A percentile compares a stretch with the other conserved stretches of the same genome.
These are phyloP conservation scores for Empis livida DNA, from an alignment of 2,888 invertebrate genomes.

Conservation along the genomic window DNA sequence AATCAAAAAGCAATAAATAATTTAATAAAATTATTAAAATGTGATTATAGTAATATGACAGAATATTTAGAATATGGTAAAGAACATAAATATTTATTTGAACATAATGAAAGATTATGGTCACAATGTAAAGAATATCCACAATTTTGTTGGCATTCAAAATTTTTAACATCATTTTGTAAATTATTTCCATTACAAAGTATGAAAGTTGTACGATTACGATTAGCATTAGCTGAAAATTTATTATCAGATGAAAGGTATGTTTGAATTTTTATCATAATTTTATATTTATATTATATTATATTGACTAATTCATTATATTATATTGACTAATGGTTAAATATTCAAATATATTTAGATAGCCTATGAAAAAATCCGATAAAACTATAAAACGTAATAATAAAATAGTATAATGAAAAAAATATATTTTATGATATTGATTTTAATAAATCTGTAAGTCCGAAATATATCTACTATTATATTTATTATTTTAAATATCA, in stretches of 20 bases:
- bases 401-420: too few relatives aligned
- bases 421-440: too few relatives aligned
- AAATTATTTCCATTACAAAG: slow-evolving; percentile 76
- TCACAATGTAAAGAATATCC: slow-evolving; percentile 57
- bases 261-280: slow-evolving; percentile 30
- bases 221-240: slow-evolving; percentile 56
- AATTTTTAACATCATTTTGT: slow-evolving; percentile 67
- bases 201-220: slow-evolving; percentile 72
- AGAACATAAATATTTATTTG: slow-evolving; percentile 65
- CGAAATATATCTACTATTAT: too few relatives aligned
- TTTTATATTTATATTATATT: neutral
- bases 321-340: too few relatives aligned
- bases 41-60: slow-evolving; percentile 60
- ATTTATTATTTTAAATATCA: too few relatives aligned
- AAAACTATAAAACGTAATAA: too few relatives aligned
- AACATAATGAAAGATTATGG: slow-evolving; percentile 76
- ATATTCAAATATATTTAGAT: too few relatives aligned
- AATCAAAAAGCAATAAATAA: slow-evolving; percentile 53
- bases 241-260: slow-evolving; percentile 59
- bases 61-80: slow-evolving; percentile 68
- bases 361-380: too few relatives aligned
- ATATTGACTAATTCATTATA: too few relatives aligned
- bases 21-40: slow-evolving; percentile 59
- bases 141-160: slow-evolving; percentile 52
- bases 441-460: too few relatives aligned